phyloP scores from a whole-genome alignment of 2,888 invertebrate genomes.

The Campopleginae sp. region DNA sequence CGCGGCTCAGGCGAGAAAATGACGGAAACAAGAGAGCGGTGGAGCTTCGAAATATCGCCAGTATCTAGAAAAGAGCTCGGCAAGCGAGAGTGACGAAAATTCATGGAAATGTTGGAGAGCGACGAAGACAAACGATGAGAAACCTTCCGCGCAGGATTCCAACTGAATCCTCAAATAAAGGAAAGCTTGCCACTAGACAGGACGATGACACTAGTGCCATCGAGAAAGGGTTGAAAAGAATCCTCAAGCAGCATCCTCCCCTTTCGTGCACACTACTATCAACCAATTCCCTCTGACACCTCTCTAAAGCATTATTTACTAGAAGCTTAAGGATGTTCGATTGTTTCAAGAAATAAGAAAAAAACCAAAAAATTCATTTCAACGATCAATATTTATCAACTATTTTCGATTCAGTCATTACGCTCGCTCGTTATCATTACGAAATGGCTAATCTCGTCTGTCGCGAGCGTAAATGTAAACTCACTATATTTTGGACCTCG shows the following conservation, averaged over 20 bases:
- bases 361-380: not conserved
- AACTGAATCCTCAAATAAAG: slow-evolving; percentile 21
- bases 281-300: slow-evolving; percentile 8
- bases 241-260: slow-evolving; percentile 24
- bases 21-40: slow-evolving; percentile 41
- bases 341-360: not conserved
- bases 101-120: slow-evolving; percentile 7
- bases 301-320: not conserved
- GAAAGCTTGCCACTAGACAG: slow-evolving; percentile 1
- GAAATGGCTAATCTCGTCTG: not conserved
- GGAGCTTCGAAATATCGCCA: slow-evolving; percentile 59
- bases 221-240: slow-evolving; percentile 38
- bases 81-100: slow-evolving; percentile 41
- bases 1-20: slow-evolving; percentile 46
- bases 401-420: not conserved
- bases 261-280: slow-evolving; percentile 25
- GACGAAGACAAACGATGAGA: slow-evolving; percentile 9
- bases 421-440: not conserved
- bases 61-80: slow-evolving; percentile 42
- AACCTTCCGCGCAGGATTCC: slow-evolving; percentile 13
- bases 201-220: not conserved
- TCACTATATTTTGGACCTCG: not conserved
- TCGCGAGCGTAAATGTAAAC: not conserved
- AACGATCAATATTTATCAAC: not conserved
- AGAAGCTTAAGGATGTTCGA: not conserved